Evolutionary conservation across 2,888 invertebrate species (phyloP).

Genomic region (Cantharis flavilabris): DNA sequence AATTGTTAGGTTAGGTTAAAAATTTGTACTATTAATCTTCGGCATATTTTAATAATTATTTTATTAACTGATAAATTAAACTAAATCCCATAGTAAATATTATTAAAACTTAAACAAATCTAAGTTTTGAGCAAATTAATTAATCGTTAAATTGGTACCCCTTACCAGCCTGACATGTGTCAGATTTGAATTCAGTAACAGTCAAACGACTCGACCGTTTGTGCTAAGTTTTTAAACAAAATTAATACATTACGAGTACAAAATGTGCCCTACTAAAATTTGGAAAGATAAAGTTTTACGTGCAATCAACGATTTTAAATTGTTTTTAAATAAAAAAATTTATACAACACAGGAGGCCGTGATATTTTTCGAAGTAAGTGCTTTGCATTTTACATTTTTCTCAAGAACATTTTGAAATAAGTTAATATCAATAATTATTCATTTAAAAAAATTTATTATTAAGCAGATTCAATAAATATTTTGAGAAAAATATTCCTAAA

Average conservation of each 20-base stretch:
- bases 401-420: neutral
- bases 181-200: neutral
- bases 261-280: neutral
- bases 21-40: neutral
- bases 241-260: neutral
- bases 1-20: neutral
- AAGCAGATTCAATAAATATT: no score
- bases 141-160: neutral
- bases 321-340: neutral
- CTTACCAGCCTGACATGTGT: neutral
- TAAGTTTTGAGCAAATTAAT: neutral
- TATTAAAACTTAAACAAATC: neutral
- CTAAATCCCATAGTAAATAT: neutral
- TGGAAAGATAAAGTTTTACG: neutral
- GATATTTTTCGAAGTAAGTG: constrained; percentile 1
- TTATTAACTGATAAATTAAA: neutral
- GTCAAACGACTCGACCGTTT: neutral
- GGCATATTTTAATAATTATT: neutral
- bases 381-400: neutral
- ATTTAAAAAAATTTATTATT: no score
- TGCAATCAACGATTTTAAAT: neutral
- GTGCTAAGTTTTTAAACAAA: neutral
- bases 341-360: neutral
- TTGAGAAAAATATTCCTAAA: no score
- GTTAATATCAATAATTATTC: neutral